Evolutionary conservation across 2,113 vertebrate species (phyloP), one percentile per base, ranked within the genome.

Genomic region (Anseranas semipalmata): DNA sequence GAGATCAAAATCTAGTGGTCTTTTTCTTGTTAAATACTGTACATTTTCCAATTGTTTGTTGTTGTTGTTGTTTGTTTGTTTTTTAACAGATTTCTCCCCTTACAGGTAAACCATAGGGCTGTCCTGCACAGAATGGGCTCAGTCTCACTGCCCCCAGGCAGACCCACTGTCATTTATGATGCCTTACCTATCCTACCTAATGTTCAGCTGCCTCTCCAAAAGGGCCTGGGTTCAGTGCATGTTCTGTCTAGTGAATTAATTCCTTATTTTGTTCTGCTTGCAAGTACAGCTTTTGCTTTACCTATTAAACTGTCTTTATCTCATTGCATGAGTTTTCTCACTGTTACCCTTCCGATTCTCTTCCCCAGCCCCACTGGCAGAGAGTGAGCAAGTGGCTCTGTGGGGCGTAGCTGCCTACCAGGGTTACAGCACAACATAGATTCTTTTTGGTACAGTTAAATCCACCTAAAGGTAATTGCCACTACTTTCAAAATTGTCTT

Each of bases 161-260:
- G 58, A 15, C 4, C 62, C 8, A 32, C 4, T 62, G 66, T 18
- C 25, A 37, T n/a, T 50, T 37, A 21, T 2, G 0, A 33, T 43
- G 6, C 21, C 3, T 53, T 59, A 48, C 37, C 1, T 74, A 59
- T 33, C n/a, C 7, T 4, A 68, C 18, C 21, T 52, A 15, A 65
- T 9, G 6, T 37, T 53, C n/a, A 19, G 19, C 33, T 75, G 24
- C 8, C 7, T 30, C 24, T 75, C 20, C 55, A 43, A 65, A 82
- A 77, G 8, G 5, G 10, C 5, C 7, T 55, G n/a, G 5, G 8
- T 53, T 85, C 0, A 0, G 16, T 43, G 30, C 12, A 13, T 24
- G 8, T 12, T 32, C 10, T 58, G 27, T 17, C 12, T 50, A 50
- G 48, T 52, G 25, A 25, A 52, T 52, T 52, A 52, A 52, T 52